Evolutionary conservation across 2,113 vertebrate genomes (phyloP).

Genomic region (Ictalurus punctatus): DNA sequence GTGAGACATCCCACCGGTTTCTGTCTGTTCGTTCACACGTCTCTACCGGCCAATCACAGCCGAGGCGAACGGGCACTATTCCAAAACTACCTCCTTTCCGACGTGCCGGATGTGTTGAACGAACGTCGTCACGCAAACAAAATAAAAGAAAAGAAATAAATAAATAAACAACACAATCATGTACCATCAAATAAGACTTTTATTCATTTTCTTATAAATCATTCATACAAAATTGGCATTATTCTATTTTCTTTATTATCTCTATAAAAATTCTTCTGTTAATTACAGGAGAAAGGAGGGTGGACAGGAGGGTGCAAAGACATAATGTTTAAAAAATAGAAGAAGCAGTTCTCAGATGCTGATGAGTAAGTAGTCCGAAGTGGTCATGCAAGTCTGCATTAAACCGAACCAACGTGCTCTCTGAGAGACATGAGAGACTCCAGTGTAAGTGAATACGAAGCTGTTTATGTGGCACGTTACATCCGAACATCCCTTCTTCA

Average conservation of each 20-base stretch:
- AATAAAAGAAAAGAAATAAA: not conserved
- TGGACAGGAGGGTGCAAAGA: slow-evolving; percentile 62
- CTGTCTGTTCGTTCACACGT: not conserved
- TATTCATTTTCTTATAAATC: slow-evolving; percentile 75
- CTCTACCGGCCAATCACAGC: not conserved
- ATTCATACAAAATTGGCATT: slow-evolving; percentile 78
- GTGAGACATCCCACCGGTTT: not conserved
- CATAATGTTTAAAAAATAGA: slow-evolving; percentile 42
- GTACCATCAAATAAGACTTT: slow-evolving; percentile 73
- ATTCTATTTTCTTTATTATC: slow-evolving; percentile 76
- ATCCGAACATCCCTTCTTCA: not conserved
- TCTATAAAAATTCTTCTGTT: slow-evolving; percentile 80
- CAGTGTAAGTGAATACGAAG: slow-evolving; percentile 54
- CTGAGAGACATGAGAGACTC: slow-evolving; percentile 45
- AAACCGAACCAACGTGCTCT: slow-evolving; percentile 46
- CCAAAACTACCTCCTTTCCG: not conserved
- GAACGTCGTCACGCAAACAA: not conserved
- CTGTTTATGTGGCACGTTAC: slow-evolving; percentile 22
- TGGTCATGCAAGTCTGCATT: slow-evolving; percentile 53
- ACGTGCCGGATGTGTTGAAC: not conserved
- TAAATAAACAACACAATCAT: slow-evolving; percentile 39
- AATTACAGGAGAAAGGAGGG: slow-evolving; percentile 73
- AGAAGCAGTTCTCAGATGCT: slow-evolving; percentile 25
- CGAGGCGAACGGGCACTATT: not conserved
- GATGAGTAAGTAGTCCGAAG: slow-evolving; percentile 50